Evolutionary conservation across 2,113 vertebrate genomes (phyloP).

Genomic region (Gadus chalcogrammus): DNA sequence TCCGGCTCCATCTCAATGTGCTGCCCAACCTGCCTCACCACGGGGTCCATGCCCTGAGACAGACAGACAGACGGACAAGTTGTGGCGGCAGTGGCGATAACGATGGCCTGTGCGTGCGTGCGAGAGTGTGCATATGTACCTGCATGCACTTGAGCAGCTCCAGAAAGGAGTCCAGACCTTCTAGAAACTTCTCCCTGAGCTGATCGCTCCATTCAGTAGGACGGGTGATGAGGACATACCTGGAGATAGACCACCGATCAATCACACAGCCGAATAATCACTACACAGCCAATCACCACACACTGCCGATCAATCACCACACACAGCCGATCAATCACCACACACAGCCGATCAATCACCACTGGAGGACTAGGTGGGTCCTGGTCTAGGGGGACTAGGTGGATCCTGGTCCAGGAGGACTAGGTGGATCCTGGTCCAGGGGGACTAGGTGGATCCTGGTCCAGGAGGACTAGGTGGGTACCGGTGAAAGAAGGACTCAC

Average conservation of each 20-base stretch:
- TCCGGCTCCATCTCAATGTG: conserved; percentile 99
- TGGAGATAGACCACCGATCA: conserved; percentile 44
- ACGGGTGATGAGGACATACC: conserved; percentile 92
- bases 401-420: too few species aligned
- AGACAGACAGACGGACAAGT: neutral
- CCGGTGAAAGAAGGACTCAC: conserved; percentile 66
- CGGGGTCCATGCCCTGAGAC: conserved; percentile 93
- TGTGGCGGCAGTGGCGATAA: too few species aligned
- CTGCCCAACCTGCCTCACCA: conserved; percentile 94
- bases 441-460: too few species aligned
- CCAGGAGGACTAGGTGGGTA: too few species aligned
- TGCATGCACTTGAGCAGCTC: conserved; percentile 97
- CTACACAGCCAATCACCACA: neutral
- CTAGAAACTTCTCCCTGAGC: conserved; percentile 88
- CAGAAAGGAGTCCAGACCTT: conserved; percentile 90
- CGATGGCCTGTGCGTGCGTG: too few species aligned
- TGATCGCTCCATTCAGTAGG: conserved; percentile 87
- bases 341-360: neutral
- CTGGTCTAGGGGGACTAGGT: too few species aligned
- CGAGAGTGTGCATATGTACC: conserved; percentile 60
- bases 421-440: too few species aligned
- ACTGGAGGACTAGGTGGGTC: too few species aligned
- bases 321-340: neutral
- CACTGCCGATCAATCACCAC: neutral
- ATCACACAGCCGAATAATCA: neutral